phyloP scores from a whole-genome alignment of 2,888 invertebrate genomes.

The Agrochola circellaris region DNA sequence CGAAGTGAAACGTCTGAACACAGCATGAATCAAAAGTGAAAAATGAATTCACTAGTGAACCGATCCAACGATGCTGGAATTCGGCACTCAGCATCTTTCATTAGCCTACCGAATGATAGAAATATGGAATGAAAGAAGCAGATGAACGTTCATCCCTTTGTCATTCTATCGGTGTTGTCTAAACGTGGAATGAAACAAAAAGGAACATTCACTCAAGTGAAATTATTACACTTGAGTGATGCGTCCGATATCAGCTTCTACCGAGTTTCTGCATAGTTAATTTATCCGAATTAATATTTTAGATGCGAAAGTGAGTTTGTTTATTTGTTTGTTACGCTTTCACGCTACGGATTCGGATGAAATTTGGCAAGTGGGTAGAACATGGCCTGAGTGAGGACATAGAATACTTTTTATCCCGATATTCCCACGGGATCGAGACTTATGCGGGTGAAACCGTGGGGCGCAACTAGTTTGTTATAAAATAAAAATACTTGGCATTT shows the following conservation, averaged over 20 bases:
- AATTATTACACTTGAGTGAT: not conserved
- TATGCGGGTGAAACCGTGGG: too few relatives aligned
- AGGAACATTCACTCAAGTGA: not conserved
- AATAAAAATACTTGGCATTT: constrained; percentile 3
- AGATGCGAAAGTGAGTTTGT: too few relatives aligned
- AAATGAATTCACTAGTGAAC: not conserved
- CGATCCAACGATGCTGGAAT: not conserved
- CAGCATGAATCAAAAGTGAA: not conserved
- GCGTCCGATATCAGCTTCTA: too few relatives aligned
- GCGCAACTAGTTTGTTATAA: not conserved
- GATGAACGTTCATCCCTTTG: not conserved
- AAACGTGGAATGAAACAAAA: not conserved
- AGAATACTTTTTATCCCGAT: too few relatives aligned
- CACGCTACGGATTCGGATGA: too few relatives aligned
- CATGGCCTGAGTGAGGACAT: too few relatives aligned
- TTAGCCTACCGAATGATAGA: too few relatives aligned
- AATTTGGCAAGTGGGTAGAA: too few relatives aligned
- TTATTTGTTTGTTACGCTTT: too few relatives aligned
- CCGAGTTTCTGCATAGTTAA: not conserved
- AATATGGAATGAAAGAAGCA: not conserved
- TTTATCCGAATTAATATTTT: not conserved
- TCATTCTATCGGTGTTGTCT: not conserved
- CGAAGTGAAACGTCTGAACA: not conserved
- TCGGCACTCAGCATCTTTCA: too few relatives aligned
- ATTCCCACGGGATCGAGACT: too few relatives aligned